Percentiles rank a stretch among this genome's conserved stretches.
phyloP scores from a whole-genome alignment of 2,113 vertebrate species.

The Craseonycteris thonglongyai region DNA sequence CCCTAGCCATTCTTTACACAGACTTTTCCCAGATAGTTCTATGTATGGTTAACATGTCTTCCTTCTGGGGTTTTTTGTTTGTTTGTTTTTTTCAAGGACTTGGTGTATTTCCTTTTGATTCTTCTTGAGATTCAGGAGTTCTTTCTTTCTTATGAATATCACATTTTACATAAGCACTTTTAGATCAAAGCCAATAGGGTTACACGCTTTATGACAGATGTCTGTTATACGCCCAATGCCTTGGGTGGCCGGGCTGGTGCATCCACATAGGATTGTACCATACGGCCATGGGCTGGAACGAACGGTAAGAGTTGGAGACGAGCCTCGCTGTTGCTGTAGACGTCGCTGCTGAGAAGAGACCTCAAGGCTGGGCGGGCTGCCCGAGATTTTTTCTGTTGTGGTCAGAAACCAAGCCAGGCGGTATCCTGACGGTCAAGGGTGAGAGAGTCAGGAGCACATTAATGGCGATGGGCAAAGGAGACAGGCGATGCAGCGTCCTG shows the following conservation, averaged over 20 bases:
- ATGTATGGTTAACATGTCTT: neutral
- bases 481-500: neutral
- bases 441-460: neutral
- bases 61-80: neutral
- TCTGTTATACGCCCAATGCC: neutral
- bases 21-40: neutral
- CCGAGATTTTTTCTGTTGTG: slow-evolving; percentile 3
- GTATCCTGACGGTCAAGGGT: neutral
- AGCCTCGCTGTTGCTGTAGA: neutral
- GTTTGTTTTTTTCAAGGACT: neutral
- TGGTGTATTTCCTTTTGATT: neutral
- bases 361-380: neutral
- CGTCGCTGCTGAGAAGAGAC: neutral
- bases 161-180: neutral
- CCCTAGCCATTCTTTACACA: neutral
- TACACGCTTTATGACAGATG: neutral
- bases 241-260: neutral
- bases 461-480: neutral
- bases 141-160: neutral
- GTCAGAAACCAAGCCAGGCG: neutral
- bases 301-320: neutral
- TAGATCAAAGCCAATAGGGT: neutral
- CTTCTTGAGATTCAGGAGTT: neutral
- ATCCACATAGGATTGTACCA: neutral
- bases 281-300: neutral